Conservation (phyloP, 1,140 invertebrate species). For the Archegozetes longisetosus region DNA sequence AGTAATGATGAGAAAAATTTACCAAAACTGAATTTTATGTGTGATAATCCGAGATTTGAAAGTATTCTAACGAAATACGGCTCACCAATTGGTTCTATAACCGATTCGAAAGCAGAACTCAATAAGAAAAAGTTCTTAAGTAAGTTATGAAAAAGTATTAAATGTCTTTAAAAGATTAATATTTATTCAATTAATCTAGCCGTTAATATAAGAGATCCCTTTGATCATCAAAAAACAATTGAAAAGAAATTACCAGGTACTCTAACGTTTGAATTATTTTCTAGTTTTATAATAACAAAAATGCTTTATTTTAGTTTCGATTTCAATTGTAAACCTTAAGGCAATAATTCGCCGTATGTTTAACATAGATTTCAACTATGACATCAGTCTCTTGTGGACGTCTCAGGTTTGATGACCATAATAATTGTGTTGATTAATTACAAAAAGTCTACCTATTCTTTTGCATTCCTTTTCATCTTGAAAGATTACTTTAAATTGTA, state of each 20-base stretch:
- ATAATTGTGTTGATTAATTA: background rate
- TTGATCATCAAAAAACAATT: background rate
- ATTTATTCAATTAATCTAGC: background rate
- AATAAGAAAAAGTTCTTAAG: slow-evolving; percentile 6
- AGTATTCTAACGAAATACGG: background rate
- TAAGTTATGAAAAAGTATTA: background rate
- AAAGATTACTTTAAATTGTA: no score
- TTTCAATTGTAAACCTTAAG: slow-evolving; percentile 5
- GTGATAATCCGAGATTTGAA: slow-evolving; percentile 12
- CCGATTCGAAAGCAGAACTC: slow-evolving; percentile 1
- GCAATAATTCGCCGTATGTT: background rate
- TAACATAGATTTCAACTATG: background rate
- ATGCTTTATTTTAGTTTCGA: slow-evolving; percentile 2
- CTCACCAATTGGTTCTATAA: background rate
- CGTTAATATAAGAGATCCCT: background rate
- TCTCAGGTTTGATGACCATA: background rate
- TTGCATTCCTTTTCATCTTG: no score
- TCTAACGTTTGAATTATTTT: background rate
- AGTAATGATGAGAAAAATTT: background rate
- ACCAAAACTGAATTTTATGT: background rate
- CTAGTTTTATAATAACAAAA: background rate
- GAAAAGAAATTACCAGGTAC: slow-evolving; percentile 7
- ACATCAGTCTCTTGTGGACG: background rate
- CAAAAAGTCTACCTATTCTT: no score
- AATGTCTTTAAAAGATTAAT: background rate